Evolutionary conservation across 2,888 invertebrate species (phyloP).

Genomic region (Drosophila ustulata): DNA sequence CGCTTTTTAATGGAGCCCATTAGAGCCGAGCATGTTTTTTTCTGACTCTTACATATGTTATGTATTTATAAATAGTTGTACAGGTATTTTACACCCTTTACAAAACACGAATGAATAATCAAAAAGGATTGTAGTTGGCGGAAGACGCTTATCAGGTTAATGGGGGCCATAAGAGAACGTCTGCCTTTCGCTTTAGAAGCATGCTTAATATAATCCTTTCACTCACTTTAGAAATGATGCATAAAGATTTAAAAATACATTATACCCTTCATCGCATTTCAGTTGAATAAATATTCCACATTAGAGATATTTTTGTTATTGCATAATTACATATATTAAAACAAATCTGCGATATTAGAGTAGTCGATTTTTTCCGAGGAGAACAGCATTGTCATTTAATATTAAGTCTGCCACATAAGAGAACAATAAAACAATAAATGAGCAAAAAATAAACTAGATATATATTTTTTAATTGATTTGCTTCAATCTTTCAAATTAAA

Average conservation of each 20-base stretch:
- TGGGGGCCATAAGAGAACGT: conserved; percentile 2
- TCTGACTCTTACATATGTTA: conserved; percentile 1
- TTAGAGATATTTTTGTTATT: no score
- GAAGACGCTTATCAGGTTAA: background rate
- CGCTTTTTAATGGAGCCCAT: conserved; percentile 9
- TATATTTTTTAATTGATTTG: no score
- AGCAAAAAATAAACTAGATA: no score
- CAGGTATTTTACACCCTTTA: background rate
- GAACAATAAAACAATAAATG: no score
- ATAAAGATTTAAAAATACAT: background rate
- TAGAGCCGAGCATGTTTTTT: conserved; percentile 6
- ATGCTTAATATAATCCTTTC: background rate
- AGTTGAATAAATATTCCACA: no score
- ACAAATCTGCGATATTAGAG: no score
- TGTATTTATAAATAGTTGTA: background rate
- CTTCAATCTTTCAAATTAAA: no score
- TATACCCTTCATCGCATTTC: background rate
- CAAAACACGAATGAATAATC: background rate
- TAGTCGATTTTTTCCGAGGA: no score
- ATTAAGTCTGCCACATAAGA: no score
- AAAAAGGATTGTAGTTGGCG: background rate
- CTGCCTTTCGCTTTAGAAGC: background rate
- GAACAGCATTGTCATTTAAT: no score
- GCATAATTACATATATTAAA: no score
- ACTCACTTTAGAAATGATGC: background rate